Base-by-base conservation (phyloP, 2,797 vertebrate species). In the Zalophus californianus region DNA sequence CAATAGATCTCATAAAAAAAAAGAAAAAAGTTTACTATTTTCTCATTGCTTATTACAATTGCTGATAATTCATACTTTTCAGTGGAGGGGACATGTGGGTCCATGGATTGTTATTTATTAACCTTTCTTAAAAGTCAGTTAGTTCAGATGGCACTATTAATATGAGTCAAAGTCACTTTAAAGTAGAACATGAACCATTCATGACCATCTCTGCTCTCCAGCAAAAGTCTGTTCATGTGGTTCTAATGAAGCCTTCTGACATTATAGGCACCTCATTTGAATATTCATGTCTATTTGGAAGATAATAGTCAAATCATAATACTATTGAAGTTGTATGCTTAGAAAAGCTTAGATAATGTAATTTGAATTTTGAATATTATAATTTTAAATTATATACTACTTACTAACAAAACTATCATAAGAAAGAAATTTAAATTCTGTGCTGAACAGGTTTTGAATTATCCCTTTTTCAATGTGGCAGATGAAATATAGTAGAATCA, bases 351-450 rank as follows among this genome's bases (percentile, higher is more conserved):
- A 92, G 38, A 79, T 88, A 54, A 44, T 44, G 35, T 73, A 78
- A 64, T 91, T 89, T 89, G 60, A 86, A 18, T 83, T 91, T 86
- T 86, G 68, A 89, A 56, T 70, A 96, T 78, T 52, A 20, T 70
- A 86, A 93, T 91, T 97, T 92, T 52, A 86, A 91, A 38, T 79
- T 58, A 90, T 7, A 56, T 41, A 58, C 18, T 4, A 72, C 58
- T 94, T 87, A 90, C 29, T 73, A 92, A 70, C 35, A 86, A 54
- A 93, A 82, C 52, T 73, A 54, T 48, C 38, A 23, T 91, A 93
- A 91, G 10, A 68, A 84, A 84, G 79, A 77, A 79, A 75, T 83
- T 27, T 35, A 44, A 93, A 25, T 72, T 96, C 29, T 60, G 68
- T 6, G 5, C 58, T 48, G 60, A 78, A 23, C 3, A 3, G n/a